Evolutionary conservation across 2,888 invertebrate genomes (phyloP), one percentile per base, ranked within the genome.

Genomic region (Trypoxylon attenuatum): DNA sequence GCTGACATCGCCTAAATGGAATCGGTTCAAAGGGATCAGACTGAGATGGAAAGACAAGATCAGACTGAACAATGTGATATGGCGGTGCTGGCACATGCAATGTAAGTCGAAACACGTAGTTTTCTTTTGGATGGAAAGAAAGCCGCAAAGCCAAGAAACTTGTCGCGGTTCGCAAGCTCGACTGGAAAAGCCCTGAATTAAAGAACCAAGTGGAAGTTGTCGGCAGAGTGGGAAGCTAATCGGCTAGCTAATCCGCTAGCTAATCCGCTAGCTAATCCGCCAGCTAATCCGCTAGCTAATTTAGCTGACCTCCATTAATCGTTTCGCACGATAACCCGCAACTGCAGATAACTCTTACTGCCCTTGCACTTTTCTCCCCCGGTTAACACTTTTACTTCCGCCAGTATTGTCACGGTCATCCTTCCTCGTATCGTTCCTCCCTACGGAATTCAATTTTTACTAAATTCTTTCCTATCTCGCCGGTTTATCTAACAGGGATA

Each of bases 61-160:
- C 84, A 93, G 99, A 78, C 90, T 99, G 82, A 99, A 99, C 91
- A 99, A 99, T 89, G 97, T 99, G 79, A 99, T 99, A 84, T 99
- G 99, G 99, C 91, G 99, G 87, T 99, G 99, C 87, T 99, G 99
- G 98, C 98, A 98, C 88, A 96, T 99, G 95, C 99, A 99, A 88
- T 99, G 96, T 96, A 88, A 93, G 93, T 89, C 46, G 19, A 21
- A 5, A 13, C 39, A 4, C n/a, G 13, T 33, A 33, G n/a, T 33
- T 33, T 13, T 33, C 33, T 13, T 33, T n/a, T 15, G 13, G 6
- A 0, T 10, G n/a, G n/a, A 22, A 23, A 21, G 6, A 5, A 10
- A 22, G n/a, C n/a, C n/a, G n/a, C 39, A 4, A 1, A 5, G 15
- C n/a, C 19, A 27, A 21, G 16, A 10, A 1, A 10, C n/a, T 13